These are phyloP conservation scores for Malaclemys terrapin DNA, from an alignment of 2,113 vertebrate species.

Conservation along the genomic window DNA sequence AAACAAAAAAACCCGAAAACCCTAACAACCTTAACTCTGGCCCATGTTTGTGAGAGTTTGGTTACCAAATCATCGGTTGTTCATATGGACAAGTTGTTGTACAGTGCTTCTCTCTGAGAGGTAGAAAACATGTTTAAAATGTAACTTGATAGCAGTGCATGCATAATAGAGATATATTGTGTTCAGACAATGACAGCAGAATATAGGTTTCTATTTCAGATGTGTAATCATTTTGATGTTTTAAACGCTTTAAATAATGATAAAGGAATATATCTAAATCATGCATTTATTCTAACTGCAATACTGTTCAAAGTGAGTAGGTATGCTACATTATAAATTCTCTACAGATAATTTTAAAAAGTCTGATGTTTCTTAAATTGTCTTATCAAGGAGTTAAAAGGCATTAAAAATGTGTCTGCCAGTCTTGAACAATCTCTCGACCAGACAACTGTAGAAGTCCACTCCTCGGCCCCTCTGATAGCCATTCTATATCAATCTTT, in stretches of 20 bases:
- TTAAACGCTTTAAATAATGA: not conserved
- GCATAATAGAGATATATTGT: rapidly evolving
- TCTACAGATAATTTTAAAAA: not conserved
- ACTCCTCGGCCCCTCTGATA: rapidly evolving
- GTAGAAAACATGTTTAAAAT: not conserved
- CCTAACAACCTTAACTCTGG: not conserved
- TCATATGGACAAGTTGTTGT: not conserved
- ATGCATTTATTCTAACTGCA: rapidly evolving
- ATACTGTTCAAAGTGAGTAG: rapidly evolving
- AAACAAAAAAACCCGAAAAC: not conserved
- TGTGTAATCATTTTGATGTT: rapidly evolving
- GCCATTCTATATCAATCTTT: not conserved
- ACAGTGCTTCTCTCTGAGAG: not conserved
- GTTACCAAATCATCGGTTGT: not conserved
- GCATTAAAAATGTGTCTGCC: not conserved
- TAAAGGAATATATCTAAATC: not conserved
- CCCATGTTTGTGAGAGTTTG: not conserved
- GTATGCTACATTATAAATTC: not conserved
- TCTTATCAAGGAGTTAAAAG: not conserved
- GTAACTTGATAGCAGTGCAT: rapidly evolving
- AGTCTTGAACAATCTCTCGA: rapidly evolving
- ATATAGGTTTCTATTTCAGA: rapidly evolving
- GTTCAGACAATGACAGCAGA: rapidly evolving
- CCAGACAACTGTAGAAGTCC: not conserved
- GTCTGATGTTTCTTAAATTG: not conserved